Percentiles rank a stretch among this genome's conserved stretches.
phyloP scores from a whole-genome alignment of 2,797 vertebrate genomes.

The Poeciliopsis infans region DNA sequence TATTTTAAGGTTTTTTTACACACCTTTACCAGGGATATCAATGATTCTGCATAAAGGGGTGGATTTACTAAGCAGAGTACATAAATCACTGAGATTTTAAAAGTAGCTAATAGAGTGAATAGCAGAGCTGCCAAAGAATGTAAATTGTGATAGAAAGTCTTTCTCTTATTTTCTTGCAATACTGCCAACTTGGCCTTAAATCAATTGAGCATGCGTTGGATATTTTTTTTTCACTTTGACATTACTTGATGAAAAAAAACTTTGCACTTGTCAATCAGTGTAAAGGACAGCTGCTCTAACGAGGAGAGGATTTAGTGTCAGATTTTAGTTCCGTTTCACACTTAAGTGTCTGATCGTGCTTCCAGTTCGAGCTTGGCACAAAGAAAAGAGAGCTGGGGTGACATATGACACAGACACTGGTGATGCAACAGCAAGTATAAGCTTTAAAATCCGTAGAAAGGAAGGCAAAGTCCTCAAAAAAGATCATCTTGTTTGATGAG shows the following conservation, averaged over 20 bases:
- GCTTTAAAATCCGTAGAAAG: conserved; percentile 2
- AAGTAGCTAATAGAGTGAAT: conserved; percentile 9
- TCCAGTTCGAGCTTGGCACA: conserved; percentile 1
- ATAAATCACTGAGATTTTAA: conserved; percentile 29
- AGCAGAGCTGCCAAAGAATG: conserved; percentile 5
- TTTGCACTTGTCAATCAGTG: neutral
- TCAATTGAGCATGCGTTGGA: conserved; percentile 20
- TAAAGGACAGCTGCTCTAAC: conserved; percentile 1
- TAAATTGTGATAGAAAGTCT: conserved; percentile 21
- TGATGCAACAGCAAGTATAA: conserved; percentile 7
- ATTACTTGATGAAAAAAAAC: conserved; percentile 5
- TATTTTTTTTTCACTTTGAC: conserved; percentile 24
- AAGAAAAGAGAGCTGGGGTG: neutral
- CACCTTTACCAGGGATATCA: neutral
- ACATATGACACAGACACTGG: conserved; percentile 12
- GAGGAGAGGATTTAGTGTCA: conserved; percentile 23
- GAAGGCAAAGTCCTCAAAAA: neutral
- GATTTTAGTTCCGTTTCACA: conserved; percentile 12
- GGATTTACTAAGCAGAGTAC: conserved; percentile 14
- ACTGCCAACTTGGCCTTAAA: conserved; percentile 27
- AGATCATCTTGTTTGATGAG: conserved; percentile 34
- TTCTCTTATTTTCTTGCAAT: conserved; percentile 2
- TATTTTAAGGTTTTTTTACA: neutral
- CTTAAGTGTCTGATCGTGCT: conserved; percentile 8
- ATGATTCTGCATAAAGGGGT: neutral